A percentile compares a stretch with the other conserved stretches of the same genome.
Evolutionary conservation across 2,797 vertebrate species (phyloP).

Genomic region (Sebastes reedi): DNA sequence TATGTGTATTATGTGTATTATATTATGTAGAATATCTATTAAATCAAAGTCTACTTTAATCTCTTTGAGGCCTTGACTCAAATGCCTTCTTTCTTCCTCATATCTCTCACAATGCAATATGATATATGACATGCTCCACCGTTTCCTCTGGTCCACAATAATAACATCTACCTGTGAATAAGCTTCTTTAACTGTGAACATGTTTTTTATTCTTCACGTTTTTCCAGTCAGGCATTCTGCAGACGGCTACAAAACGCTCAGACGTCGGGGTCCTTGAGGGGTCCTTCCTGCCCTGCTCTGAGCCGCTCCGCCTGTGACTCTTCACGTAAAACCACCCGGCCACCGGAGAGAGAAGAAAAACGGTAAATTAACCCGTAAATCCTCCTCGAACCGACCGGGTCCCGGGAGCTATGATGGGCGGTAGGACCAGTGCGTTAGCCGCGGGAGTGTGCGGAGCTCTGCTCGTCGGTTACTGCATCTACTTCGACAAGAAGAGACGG

Average conservation of each 20-base stretch:
- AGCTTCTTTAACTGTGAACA: neutral
- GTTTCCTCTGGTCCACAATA: too few species aligned
- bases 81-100: too few species aligned
- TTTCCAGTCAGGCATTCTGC: conserved; percentile 48
- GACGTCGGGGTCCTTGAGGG: conserved; percentile 35
- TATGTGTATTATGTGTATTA: too few species aligned
- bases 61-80: too few species aligned
- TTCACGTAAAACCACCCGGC: neutral
- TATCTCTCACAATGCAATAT: too few species aligned
- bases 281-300: conserved; percentile 49
- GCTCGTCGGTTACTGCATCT: conserved; percentile 93
- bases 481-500: conserved; percentile 93
- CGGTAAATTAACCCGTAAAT: neutral
- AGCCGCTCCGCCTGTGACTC: conserved; percentile 20
- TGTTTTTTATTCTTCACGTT: neutral
- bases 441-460: conserved; percentile 93
- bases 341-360: neutral
- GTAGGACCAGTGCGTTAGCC: conserved; percentile 88
- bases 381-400: neutral
- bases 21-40: too few species aligned
- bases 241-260: neutral
- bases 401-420: conserved; percentile 83
- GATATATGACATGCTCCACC: too few species aligned
- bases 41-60: too few species aligned
- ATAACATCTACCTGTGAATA: too few species aligned